These are phyloP conservation scores for Mnemiopsis leidyi DNA, from an alignment of 37 sponge, comb jelly and placozoan genomes.

Conservation along the genomic window DNA sequence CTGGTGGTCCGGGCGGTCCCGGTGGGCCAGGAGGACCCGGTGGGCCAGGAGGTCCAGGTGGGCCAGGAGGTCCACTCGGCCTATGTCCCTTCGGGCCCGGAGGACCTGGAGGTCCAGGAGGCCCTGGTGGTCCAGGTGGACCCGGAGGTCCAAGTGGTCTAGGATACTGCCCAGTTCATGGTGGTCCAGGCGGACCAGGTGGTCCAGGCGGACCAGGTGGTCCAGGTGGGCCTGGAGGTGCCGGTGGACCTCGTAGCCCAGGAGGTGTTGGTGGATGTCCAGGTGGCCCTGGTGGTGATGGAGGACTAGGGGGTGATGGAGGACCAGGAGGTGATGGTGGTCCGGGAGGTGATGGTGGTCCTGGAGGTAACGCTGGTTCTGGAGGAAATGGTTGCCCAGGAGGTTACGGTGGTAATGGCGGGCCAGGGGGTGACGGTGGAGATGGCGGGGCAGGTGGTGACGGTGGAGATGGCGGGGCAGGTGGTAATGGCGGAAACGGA, in stretches of 20 bases:
- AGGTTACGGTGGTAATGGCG: conserved; percentile 34
- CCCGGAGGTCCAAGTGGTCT: neutral
- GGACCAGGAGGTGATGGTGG: neutral
- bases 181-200: conserved; percentile 21
- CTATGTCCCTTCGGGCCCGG: neutral
- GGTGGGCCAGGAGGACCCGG: neutral
- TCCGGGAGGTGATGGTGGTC: neutral
- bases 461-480: neutral
- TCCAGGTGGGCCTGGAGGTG: neutral
- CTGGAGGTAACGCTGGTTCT: neutral
- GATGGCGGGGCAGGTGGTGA: neutral
- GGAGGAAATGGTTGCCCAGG: conserved; percentile 14
- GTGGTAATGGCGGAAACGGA: neutral
- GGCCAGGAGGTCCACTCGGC: neutral
- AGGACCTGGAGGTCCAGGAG: neutral
- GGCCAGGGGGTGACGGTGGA: neutral
- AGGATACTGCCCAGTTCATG: neutral
- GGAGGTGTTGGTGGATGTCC: neutral
- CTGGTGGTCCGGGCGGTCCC: neutral
- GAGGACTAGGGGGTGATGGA: neutral
- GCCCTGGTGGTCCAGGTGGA: neutral
- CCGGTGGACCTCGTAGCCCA: neutral
- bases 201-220: neutral
- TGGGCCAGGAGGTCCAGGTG: neutral
- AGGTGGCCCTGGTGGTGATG: neutral